phyloP scores from a whole-genome alignment of 2,797 vertebrate species.

The Lemur catta region DNA sequence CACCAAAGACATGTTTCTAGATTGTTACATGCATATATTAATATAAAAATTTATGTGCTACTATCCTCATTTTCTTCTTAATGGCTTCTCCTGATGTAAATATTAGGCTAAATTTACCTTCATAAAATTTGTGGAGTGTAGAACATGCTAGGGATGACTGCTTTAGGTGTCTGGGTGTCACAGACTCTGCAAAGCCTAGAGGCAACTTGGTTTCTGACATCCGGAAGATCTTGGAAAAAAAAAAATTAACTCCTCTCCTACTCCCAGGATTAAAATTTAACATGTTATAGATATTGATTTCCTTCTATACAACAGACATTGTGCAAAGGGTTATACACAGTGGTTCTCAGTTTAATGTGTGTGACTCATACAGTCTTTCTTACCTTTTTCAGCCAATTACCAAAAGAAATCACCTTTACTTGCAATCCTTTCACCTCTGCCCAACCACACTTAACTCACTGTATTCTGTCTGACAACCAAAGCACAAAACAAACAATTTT shows the following conservation, averaged over 20 bases:
- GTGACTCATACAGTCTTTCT: not conserved
- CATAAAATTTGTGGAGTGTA: not conserved
- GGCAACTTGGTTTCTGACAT: not conserved
- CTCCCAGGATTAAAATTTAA: not conserved
- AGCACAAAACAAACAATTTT: not conserved
- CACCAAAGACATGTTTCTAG: not conserved
- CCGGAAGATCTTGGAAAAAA: not conserved
- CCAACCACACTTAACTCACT: not conserved
- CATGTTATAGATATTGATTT: not conserved
- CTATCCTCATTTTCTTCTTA: not conserved
- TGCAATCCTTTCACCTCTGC: not conserved
- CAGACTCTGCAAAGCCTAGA: not conserved
- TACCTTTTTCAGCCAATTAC: not conserved
- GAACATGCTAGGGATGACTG: not conserved
- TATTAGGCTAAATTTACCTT: not conserved
- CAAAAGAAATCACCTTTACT: not conserved
- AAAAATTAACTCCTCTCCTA: not conserved
- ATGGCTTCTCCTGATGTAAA: not conserved
- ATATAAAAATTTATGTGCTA: not conserved
- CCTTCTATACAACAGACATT: not conserved
- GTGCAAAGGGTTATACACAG: not conserved
- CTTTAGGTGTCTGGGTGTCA: not conserved
- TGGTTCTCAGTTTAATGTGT: not conserved
- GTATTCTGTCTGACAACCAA: not conserved
- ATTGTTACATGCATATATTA: not conserved